Evolutionary conservation across 1,140 invertebrate species (phyloP).

Genomic region (Listronotus bonariensis): DNA sequence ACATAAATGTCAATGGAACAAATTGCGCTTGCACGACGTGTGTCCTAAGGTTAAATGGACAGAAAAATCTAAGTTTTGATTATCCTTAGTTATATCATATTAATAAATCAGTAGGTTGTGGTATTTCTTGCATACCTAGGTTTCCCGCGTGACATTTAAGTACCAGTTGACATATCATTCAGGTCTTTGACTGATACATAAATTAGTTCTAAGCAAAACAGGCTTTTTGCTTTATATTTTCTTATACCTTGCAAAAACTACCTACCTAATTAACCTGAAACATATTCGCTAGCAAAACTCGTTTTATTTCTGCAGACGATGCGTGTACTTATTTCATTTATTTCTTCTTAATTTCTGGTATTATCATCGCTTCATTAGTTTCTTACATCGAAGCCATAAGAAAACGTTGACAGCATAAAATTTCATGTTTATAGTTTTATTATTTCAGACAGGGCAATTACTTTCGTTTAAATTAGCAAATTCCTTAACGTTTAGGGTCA

Average conservation of each 20-base stretch:
- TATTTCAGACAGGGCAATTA: slow-evolving; percentile 27
- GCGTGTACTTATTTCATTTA: slow-evolving; percentile 20
- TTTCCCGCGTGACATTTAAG: too few species aligned
- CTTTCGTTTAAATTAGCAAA: slow-evolving; percentile 30
- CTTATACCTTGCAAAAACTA: background rate
- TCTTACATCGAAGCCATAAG: slow-evolving; percentile 29
- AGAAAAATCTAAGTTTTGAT: too few species aligned
- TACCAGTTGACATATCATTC: background rate
- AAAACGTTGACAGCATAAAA: slow-evolving; percentile 29
- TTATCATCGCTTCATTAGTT: slow-evolving; percentile 29
- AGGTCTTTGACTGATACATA: background rate
- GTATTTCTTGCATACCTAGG: too few species aligned
- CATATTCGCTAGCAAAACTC: slow-evolving; percentile 12
- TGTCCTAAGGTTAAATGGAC: too few species aligned
- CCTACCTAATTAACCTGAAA: slow-evolving; percentile 1
- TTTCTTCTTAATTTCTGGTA: slow-evolving; percentile 28
- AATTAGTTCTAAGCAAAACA: background rate
- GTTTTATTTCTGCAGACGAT: slow-evolving; percentile 22
- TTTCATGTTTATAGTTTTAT: slow-evolving; percentile 27
- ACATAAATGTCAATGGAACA: too few species aligned
- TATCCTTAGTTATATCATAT: too few species aligned
- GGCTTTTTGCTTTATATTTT: background rate
- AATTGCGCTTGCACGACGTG: too few species aligned
- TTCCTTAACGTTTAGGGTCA: slow-evolving; percentile 7
- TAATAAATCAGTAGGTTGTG: too few species aligned